phyloP scores from a whole-genome alignment of 2,113 vertebrate species.

The Mohoua ochrocephala region DNA sequence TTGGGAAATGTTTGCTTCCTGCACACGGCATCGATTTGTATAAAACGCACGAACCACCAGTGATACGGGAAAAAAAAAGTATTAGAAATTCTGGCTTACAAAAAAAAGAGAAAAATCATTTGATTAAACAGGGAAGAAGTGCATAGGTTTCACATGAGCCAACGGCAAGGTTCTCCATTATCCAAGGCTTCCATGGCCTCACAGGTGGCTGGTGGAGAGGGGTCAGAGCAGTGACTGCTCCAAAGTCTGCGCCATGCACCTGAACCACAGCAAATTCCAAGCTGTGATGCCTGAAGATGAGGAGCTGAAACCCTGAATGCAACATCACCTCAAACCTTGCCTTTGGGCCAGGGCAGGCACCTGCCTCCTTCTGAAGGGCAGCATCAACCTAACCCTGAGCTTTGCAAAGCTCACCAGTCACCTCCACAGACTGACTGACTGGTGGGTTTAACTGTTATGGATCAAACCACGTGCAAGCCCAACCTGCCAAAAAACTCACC shows the following conservation, averaged over 20 bases:
- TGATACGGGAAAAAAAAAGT: accelerated
- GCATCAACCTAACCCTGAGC: not conserved
- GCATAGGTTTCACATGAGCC: not conserved
- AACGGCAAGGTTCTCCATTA: not conserved
- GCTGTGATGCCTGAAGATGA: not conserved
- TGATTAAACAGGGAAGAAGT: not conserved
- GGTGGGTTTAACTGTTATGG: not conserved
- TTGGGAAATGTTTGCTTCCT: not conserved
- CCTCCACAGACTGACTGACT: not conserved
- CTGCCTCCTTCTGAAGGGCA: not conserved
- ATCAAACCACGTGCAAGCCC: not conserved
- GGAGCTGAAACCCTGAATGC: not conserved
- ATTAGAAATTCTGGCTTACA: not conserved
- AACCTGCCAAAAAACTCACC: not conserved
- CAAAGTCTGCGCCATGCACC: not conserved
- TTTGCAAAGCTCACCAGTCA: not conserved
- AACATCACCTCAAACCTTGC: not conserved
- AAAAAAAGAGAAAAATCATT: not conserved
- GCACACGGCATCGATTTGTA: not conserved
- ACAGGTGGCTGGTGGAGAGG: not conserved
- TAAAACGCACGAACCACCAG: accelerated
- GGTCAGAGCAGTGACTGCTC: not conserved
- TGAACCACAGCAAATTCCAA: not conserved
- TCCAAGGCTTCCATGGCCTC: not conserved
- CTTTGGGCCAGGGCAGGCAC: not conserved